Evolutionary conservation across 2,113 vertebrate genomes (phyloP), one percentile per base, ranked within the genome.

Genomic region (Lepus europaeus): DNA sequence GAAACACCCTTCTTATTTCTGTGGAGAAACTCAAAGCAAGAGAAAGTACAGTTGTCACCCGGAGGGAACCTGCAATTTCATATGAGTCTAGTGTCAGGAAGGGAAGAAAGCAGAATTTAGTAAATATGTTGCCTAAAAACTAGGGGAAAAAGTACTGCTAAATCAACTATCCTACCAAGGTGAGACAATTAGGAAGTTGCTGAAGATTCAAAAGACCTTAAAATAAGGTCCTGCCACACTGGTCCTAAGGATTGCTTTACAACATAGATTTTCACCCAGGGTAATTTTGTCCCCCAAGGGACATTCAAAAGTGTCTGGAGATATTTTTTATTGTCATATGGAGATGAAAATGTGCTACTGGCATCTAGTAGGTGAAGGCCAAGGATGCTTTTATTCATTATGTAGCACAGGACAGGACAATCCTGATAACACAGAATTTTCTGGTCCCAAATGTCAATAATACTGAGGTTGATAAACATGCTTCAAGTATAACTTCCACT

Each of bases 21-120:
- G 29, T 82, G 64, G 95, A 90, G 25, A 94, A 91, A 93, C 39
- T n/a, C 87, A 89, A 89, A 79, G 51, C 74, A 63, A 93, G 25
- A 73, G 19, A 92, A 94, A 92, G 9, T 12, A 64, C 1, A 70
- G 14, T 64, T 77, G 4, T 59, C 63, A 69, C 27, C 25, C 17
- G 83, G 69, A 59, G 61, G 7, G 3, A 91, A 4, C 2, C 39
- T 51, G 49, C 2, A 83, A 14, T 49, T 68, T 82, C 70, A 73
- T 66, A 74, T 12, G 45, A 45, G 12, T 86, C 9, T 81, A 36
- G 13, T 25, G 86, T 84, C 61, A 87, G 29, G 51, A 19, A 90
- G 19, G n/a, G 59, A 53, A 84, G 31, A 95, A 70, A 86, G 19
- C 9, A 74, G 11, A 81, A 19, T 87, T 39, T 81, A 72, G 66